Percentiles rank a stretch among this genome's conserved stretches.
Conservation (phyloP, 1,140 invertebrate genomes). For the Macrocentrus cingulum region DNA sequence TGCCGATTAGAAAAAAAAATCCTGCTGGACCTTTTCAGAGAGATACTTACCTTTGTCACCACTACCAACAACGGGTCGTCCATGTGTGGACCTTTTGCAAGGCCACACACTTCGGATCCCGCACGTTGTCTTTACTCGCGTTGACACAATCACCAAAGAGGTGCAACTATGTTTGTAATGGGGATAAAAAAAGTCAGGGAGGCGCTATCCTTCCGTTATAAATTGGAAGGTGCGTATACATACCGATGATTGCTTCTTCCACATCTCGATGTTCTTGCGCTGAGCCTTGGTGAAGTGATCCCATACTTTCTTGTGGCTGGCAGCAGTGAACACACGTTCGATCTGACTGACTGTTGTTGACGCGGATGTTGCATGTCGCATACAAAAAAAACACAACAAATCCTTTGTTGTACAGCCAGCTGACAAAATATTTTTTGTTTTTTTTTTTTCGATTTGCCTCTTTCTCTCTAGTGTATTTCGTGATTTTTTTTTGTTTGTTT, state of each 20-base stretch:
- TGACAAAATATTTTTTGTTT: conserved; percentile 19
- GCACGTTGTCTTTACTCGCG: neutral
- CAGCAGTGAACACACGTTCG: conserved; percentile 91
- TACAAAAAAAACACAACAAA: conserved; percentile 58
- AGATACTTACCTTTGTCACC: too few relatives aligned
- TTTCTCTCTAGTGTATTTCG: conserved; percentile 8
- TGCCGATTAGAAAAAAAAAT: neutral
- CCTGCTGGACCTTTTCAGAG: neutral
- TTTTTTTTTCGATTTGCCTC: conserved; percentile 30
- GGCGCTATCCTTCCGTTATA: conserved; percentile 32
- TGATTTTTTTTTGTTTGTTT: too few relatives aligned
- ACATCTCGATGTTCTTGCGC: conserved; percentile 96
- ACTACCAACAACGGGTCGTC: too few relatives aligned
- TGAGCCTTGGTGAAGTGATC: conserved; percentile 99
- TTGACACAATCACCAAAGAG: neutral
- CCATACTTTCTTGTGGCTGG: conserved; percentile 96
- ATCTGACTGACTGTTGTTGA: conserved; percentile 90
- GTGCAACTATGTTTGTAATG: neutral
- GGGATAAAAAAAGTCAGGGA: neutral
- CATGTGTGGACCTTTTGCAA: too few relatives aligned
- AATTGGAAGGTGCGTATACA: conserved; percentile 60
- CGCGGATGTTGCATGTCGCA: conserved; percentile 56
- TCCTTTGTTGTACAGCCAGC: conserved; percentile 55
- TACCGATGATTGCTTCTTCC: conserved; percentile 97
- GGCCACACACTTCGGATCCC: too few relatives aligned